Evolutionary conservation across 2,113 vertebrate species (phyloP).

Genomic region (Macrotis lagotis): DNA sequence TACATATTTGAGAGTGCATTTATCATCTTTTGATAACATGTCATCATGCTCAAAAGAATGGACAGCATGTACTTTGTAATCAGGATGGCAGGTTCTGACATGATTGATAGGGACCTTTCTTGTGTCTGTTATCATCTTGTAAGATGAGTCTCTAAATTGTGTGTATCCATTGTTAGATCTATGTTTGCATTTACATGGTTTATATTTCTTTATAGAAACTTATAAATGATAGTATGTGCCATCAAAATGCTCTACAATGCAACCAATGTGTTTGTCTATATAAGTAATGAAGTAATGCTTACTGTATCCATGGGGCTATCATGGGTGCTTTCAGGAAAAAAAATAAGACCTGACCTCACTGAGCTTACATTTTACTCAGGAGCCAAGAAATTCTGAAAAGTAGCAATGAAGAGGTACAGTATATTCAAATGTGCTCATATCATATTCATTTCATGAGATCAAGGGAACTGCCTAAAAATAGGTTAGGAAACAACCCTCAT

Average conservation of each 20-base stretch:
- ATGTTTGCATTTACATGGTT: conserved; percentile 28
- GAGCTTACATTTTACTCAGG: not conserved
- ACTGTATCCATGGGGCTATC: not conserved
- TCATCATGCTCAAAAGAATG: conserved; percentile 69
- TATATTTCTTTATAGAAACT: conserved; percentile 24
- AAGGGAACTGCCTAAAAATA: not conserved
- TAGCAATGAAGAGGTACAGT: not conserved
- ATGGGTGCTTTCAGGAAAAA: not conserved
- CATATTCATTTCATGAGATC: too few species aligned
- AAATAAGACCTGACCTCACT: not conserved
- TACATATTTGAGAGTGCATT: conserved; percentile 73
- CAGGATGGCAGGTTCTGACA: conserved; percentile 44
- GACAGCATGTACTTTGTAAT: conserved; percentile 59
- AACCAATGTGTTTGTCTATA: not conserved
- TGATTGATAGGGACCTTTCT: conserved; percentile 63
- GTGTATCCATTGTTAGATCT: conserved; percentile 33
- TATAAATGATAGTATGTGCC: conserved; percentile 27
- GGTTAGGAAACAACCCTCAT: not conserved
- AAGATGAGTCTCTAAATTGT: conserved; percentile 39
- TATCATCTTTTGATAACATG: conserved; percentile 79
- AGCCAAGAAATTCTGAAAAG: not conserved
- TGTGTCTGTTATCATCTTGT: not conserved
- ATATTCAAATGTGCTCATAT: not conserved
- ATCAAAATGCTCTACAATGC: not conserved
- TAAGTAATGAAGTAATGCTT: not conserved